These are phyloP conservation scores for Resseliella maxima DNA, from an alignment of 2,888 invertebrate species.

Conservation along the genomic window DNA sequence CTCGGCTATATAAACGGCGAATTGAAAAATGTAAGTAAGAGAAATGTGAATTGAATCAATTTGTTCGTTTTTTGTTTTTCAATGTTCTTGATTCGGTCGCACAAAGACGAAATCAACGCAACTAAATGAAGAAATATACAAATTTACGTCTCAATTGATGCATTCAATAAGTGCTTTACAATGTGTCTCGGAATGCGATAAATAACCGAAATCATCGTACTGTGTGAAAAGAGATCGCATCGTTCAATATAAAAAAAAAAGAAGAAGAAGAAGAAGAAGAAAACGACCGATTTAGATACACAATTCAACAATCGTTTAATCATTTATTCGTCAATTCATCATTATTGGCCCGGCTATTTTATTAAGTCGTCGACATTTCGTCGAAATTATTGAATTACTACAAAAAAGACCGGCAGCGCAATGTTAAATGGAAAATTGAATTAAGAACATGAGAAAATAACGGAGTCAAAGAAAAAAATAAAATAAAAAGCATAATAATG, in stretches of 20 bases:
- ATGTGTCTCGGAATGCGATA: not conserved
- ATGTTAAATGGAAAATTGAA: conserved; percentile 54
- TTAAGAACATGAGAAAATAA: not conserved
- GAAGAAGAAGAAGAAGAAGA: no score
- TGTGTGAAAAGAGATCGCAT: not conserved
- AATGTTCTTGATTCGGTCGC: not conserved
- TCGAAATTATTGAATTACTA: conserved; percentile 27
- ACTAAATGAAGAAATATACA: not conserved
- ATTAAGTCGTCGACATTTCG: conserved; percentile 19
- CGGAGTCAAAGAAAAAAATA: not conserved
- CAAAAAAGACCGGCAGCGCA: conserved; percentile 11
- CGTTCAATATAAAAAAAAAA: not conserved
- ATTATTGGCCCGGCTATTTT: not conserved
- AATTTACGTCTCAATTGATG: not conserved
- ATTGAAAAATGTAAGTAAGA: not conserved
- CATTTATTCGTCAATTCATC: conserved; percentile 37
- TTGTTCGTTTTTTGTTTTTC: not conserved
- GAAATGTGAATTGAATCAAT: conserved; percentile 34
- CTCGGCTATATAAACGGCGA: not conserved
- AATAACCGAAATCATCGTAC: not conserved
- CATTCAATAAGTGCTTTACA: not conserved
- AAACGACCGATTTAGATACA: not conserved
- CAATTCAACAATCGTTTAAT: conserved; percentile 40
- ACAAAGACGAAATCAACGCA: not conserved
- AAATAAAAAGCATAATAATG: not conserved